Evolutionary conservation across 30 jellyfish, hydroid and myxozoan genomes (phyloP).

Genomic region (Turritopsis dohrnii): DNA sequence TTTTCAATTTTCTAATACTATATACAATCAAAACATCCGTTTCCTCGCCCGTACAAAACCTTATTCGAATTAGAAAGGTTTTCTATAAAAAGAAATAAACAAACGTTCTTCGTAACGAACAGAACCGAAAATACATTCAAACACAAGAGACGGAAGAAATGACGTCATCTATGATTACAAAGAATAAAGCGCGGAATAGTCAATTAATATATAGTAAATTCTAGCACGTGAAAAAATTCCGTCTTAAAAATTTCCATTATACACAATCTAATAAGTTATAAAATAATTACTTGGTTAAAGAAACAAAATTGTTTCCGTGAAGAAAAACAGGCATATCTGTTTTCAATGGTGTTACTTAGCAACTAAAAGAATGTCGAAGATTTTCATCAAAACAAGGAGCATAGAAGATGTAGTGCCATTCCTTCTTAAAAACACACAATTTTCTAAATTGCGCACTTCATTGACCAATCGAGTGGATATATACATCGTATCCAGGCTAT

Average conservation of each 20-base stretch:
- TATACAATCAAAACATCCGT: too few species aligned
- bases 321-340: too few species aligned
- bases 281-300: background rate
- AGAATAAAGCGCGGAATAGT: background rate
- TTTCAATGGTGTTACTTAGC: background rate
- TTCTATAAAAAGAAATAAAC: background rate
- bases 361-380: background rate
- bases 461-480: background rate
- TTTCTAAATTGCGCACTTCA: background rate
- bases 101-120: too few species aligned
- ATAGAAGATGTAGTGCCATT: too few species aligned
- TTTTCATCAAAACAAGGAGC: background rate
- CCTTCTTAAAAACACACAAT: background rate
- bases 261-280: background rate
- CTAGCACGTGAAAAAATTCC: background rate
- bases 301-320: background rate
- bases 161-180: background rate
- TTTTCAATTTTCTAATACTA: too few species aligned
- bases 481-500: background rate
- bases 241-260: background rate
- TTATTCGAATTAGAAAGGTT: too few species aligned
- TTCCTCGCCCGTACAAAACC: too few species aligned
- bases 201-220: background rate
- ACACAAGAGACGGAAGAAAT: background rate
- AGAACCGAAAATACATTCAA: too few species aligned